Percentiles rank a stretch among this genome's conserved stretches.
Conservation (phyloP, 2,113 vertebrate genomes). For the Bubo bubo region DNA sequence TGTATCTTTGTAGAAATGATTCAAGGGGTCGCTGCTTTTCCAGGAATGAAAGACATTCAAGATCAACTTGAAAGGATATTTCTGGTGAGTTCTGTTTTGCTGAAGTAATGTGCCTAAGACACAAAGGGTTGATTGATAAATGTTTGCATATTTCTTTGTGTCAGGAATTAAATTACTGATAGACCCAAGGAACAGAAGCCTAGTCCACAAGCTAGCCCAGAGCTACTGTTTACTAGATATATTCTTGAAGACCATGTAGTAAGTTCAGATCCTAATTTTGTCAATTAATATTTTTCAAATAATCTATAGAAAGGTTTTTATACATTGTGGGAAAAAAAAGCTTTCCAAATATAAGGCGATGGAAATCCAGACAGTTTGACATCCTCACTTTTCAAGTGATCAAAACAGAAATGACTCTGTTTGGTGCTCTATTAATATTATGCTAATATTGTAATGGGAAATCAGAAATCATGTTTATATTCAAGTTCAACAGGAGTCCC, state of each 20-base stretch:
- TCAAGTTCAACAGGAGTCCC: not conserved
- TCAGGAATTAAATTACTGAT: not conserved
- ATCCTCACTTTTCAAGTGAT: not conserved
- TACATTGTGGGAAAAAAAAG: not conserved
- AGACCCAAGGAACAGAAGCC: not conserved
- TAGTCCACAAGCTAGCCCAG: not conserved
- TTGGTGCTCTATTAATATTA: not conserved
- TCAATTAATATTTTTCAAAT: not conserved
- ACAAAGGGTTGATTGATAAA: not conserved
- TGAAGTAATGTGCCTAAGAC: not conserved
- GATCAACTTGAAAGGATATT: conserved; percentile 99
- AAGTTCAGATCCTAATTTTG: not conserved
- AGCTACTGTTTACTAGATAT: not conserved
- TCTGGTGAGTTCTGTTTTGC: conserved; percentile 83
- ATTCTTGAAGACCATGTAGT: not conserved
- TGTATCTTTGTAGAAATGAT: conserved; percentile 99
- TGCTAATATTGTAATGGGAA: not conserved
- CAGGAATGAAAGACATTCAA: conserved; percentile 98
- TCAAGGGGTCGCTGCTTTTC: conserved; percentile 96
- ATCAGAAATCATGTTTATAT: not conserved
- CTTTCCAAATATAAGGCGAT: not conserved
- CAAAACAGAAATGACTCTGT: not conserved
- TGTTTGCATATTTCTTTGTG: not conserved
- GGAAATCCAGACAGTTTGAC: not conserved
- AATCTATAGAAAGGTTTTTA: not conserved